phyloP scores from a whole-genome alignment of 2,888 invertebrate species.

The Parnassius smintheus region DNA sequence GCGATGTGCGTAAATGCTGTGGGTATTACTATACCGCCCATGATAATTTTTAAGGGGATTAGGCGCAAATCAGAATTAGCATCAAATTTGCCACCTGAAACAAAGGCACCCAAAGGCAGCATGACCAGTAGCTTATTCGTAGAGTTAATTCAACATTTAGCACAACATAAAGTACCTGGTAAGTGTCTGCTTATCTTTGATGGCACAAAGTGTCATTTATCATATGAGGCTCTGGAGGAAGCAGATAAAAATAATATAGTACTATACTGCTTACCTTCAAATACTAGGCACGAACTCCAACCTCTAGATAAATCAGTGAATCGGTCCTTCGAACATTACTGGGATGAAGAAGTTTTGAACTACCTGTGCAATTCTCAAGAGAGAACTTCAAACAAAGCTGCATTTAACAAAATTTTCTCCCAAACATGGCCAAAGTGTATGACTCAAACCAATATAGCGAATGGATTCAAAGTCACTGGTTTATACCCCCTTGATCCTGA shows the following conservation, averaged over 20 bases:
- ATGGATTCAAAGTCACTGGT: conserved; percentile 33
- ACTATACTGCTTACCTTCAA: conserved; percentile 29
- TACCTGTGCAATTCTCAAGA: conserved; percentile 16
- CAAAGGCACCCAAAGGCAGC: too few relatives aligned
- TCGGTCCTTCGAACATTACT: conserved; percentile 28
- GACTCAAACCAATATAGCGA: conserved; percentile 31
- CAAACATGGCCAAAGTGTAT: conserved; percentile 32
- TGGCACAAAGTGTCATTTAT: conserved; percentile 31
- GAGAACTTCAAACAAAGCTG: conserved; percentile 30
- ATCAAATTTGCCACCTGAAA: too few relatives aligned
- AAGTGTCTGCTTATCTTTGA: too few relatives aligned
- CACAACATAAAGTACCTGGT: too few relatives aligned
- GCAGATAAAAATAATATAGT: conserved; percentile 29
- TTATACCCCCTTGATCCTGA: conserved; percentile 31
- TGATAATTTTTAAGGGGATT: too few relatives aligned
- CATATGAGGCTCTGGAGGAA: conserved; percentile 30
- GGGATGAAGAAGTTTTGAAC: conserved; percentile 23
- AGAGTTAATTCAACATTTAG: too few relatives aligned
- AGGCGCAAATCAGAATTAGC: too few relatives aligned
- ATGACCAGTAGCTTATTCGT: too few relatives aligned
- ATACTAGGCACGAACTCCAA: conserved; percentile 28
- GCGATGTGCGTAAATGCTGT: conserved; percentile 31
- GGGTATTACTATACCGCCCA: conserved; percentile 30
- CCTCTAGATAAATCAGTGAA: conserved; percentile 29
- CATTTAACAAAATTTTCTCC: conserved; percentile 31